These are phyloP conservation scores for Saccostrea glomerata DNA, from an alignment of 1,140 invertebrate species.

Conservation along the genomic window DNA sequence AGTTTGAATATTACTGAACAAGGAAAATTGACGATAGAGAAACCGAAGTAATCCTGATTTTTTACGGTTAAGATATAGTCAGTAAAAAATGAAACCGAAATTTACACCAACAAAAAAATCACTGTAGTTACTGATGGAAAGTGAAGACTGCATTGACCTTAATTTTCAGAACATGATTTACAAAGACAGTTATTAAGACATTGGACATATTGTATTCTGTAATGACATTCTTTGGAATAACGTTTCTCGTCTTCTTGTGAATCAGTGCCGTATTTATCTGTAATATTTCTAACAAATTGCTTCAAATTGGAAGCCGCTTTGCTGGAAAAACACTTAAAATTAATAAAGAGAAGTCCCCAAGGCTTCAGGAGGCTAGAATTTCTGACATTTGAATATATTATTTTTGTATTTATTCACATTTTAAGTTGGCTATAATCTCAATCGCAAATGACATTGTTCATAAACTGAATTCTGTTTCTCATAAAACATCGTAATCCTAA, in stretches of 20 bases:
- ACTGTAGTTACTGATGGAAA: too few species aligned
- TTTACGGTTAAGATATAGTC: too few species aligned
- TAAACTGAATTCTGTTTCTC: neutral
- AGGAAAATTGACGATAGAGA: too few species aligned
- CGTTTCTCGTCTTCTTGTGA: neutral
- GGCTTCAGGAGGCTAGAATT: neutral
- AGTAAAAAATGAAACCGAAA: too few species aligned
- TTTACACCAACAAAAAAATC: too few species aligned
- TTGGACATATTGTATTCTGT: neutral
- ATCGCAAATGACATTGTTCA: neutral
- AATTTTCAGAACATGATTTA: neutral
- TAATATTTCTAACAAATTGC: neutral
- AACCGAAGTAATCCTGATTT: too few species aligned
- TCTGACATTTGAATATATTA: slow-evolving; percentile 14
- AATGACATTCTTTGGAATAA: neutral
- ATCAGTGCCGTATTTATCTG: neutral
- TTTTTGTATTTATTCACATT: neutral
- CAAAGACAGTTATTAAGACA: slow-evolving; percentile 5
- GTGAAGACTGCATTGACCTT: too few species aligned
- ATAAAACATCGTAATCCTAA: neutral
- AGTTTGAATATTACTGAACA: too few species aligned
- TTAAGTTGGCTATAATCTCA: slow-evolving; percentile 10
- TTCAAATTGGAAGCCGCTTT: neutral
- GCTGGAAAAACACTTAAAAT: neutral
- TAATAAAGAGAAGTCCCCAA: slow-evolving; percentile 15